Evolutionary conservation across 2,113 vertebrate species (phyloP).

Genomic region (Brachirus orientalis): DNA sequence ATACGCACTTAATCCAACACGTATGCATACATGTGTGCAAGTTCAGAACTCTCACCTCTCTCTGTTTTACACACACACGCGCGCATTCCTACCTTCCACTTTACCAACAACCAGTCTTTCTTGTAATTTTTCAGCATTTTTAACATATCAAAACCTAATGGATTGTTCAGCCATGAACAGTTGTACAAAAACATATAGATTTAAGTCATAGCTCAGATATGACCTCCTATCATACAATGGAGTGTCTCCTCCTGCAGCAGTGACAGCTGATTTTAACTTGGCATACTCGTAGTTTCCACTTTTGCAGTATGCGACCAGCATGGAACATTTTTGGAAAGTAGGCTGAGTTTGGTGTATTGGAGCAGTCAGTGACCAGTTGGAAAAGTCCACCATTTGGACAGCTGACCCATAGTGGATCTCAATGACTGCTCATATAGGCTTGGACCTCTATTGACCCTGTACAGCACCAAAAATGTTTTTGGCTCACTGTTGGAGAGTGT

Average conservation of each 20-base stretch:
- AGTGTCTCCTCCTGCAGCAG: not conserved
- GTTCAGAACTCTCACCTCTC: conserved; percentile 22
- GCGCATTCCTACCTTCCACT: conserved; percentile 4
- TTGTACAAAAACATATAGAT: too few relatives aligned
- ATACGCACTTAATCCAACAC: conserved; percentile 48
- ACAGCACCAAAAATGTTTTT: not conserved
- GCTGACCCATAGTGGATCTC: not conserved
- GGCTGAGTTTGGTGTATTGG: not conserved
- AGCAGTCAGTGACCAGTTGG: not conserved
- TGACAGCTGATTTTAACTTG: not conserved
- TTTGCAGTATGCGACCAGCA: not conserved
- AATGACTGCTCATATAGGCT: not conserved
- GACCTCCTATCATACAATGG: not conserved
- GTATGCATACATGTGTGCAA: conserved; percentile 36
- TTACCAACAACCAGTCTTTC: not conserved
- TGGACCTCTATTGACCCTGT: not conserved
- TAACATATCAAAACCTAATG: not conserved
- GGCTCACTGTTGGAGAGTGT: not conserved
- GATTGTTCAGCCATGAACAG: not conserved
- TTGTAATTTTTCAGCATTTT: not conserved
- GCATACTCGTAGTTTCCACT: not conserved
- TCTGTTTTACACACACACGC: conserved; percentile 11
- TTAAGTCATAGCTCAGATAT: not conserved
- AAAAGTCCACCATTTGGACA: not conserved
- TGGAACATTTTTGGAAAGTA: not conserved